Percentiles rank a stretch among this genome's conserved stretches.
Evolutionary conservation across 2,888 invertebrate genomes (phyloP).

Genomic region (Rhorus exstirpatorius): DNA sequence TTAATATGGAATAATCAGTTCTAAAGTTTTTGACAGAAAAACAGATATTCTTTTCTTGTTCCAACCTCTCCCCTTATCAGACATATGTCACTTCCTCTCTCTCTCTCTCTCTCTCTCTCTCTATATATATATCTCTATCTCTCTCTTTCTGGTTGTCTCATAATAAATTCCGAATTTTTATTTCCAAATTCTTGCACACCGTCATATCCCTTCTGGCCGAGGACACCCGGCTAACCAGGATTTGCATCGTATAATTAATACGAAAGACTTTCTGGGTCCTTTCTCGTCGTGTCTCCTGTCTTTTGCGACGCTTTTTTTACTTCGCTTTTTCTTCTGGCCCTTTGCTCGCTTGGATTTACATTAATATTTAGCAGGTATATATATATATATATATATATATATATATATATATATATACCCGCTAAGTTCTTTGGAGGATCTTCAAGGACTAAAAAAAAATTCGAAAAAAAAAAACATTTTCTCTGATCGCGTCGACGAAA

Average conservation of each 20-base stretch:
- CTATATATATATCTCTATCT: not conserved
- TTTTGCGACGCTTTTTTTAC: conserved; percentile 35
- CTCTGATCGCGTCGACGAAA: not conserved
- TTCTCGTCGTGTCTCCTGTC: conserved; percentile 33
- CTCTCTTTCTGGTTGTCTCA: no score
- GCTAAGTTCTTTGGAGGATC: conserved; percentile 19
- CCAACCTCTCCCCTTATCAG: not conserved
- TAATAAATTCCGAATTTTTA: conserved; percentile 35
- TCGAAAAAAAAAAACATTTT: conserved; percentile 14
- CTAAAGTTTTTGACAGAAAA: not conserved
- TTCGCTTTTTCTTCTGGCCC: conserved; percentile 27
- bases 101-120: not conserved
- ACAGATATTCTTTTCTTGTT: not conserved
- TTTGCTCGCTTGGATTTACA: conserved; percentile 50
- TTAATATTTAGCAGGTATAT: conserved; percentile 62
- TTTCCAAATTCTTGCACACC: conserved; percentile 23
- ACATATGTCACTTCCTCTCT: not conserved
- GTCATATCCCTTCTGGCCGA: conserved; percentile 16
- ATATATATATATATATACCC: no score
- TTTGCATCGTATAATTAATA: conserved; percentile 77
- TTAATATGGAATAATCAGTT: not conserved
- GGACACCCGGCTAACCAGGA: conserved; percentile 54
- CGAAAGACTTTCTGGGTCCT: conserved; percentile 38
- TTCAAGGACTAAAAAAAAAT: conserved; percentile 26
- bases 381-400: no score